Base-by-base conservation (phyloP, 2,797 vertebrate species). In the Myiotriccus ornatus region DNA sequence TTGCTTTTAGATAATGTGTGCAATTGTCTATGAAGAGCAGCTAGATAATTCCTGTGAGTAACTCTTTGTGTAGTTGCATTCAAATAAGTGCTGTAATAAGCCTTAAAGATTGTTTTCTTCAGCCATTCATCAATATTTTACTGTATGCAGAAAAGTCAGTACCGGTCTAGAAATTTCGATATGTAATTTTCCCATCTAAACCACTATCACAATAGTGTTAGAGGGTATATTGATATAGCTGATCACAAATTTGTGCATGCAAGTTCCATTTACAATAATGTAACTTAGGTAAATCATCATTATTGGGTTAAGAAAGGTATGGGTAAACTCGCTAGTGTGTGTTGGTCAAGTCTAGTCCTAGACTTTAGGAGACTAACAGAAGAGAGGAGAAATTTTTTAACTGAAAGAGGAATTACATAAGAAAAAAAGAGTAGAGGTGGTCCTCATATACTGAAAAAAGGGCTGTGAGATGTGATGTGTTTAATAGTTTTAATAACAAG, bases 11-110 rank as follows among this genome's bases (percentile, higher is more conserved):
- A 92, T 96, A 97, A 97, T 95, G 84, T 94, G 94, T 86, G 91
- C 92, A 97, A 95, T 97, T 97, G 94, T 87, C 95, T 97, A 93
- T 96, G 93, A 97, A 98, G 87, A 97, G 57, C 78, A 90, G 34
- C 83, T 80, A 93, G 81, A 95, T 95, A 90, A 94, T 97, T 95
- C 93, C 83, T 93, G 23, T 74, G 80, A 94, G 81, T 56, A 79
- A 82, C 87, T 92, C 16, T 41, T 95, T 96, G 91, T 92, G 74
- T 91, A 83, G 83, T 94, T 95, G 79, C 78, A 85, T 96, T 97
- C 87, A 97, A 95, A 81, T 85, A 96, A 84, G 73, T 57, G 81
- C 67, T 55, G 62, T 89, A 95, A 94, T 88, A 95, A 75, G 56
- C 68, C 50, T 91, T 95, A 96, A 92, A 93, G 44, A 74, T 93